A percentile compares a stretch with the other conserved stretches of the same genome.
Conservation (phyloP, 2,113 vertebrate genomes). For the Irena cyanogastra region DNA sequence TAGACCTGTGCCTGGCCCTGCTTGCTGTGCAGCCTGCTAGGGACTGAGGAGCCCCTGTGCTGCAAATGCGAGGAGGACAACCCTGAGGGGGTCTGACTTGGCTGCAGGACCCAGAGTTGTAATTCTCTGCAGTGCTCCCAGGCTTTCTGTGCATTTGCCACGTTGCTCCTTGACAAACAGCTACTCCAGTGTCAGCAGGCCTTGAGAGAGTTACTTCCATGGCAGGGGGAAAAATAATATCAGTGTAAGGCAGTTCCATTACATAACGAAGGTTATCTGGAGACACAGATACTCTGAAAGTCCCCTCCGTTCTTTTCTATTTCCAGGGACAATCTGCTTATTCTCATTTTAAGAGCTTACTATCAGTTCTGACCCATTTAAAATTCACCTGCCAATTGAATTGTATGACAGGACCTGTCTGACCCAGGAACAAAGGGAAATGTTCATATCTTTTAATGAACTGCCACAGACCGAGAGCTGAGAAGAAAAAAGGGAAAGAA, state of each 20-base stretch:
- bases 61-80: not conserved
- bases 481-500: not conserved
- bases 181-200: not conserved
- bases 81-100: not conserved
- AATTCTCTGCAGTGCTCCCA: not conserved
- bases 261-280: conserved; percentile 31
- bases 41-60: not conserved
- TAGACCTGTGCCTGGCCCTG: not conserved
- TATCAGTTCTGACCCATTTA: conserved; percentile 36
- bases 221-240: not conserved
- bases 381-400: conserved; percentile 36
- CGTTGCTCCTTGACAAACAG: not conserved
- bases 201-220: not conserved
- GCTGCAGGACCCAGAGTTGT: not conserved
- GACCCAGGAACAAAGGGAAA: conserved; percentile 1
- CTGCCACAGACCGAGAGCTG: not conserved
- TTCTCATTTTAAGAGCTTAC: conserved; percentile 35
- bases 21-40: rapidly evolving
- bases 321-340: conserved; percentile 33
- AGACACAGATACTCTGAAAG: not conserved
- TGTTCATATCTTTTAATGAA: not conserved
- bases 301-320: conserved; percentile 18
- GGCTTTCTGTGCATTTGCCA: not conserved
- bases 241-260: not conserved
- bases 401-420: not conserved